Percentiles rank a stretch among this genome's conserved stretches.
Evolutionary conservation across 2,113 vertebrate genomes (phyloP).

Genomic region (Pogonocichla stellata): DNA sequence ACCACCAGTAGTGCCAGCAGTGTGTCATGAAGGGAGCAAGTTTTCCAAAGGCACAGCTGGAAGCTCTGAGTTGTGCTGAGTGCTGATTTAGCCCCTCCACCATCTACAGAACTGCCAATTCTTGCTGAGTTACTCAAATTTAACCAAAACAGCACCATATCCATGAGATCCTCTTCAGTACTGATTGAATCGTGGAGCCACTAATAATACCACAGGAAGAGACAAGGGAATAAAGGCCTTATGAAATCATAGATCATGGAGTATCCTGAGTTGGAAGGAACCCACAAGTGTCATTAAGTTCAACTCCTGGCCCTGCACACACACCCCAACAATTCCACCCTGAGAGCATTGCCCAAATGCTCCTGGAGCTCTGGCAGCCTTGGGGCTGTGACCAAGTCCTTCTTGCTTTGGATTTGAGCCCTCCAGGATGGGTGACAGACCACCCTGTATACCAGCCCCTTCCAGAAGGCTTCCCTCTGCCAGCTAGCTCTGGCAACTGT

Average conservation of each 20-base stretch:
- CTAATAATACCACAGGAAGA: not conserved
- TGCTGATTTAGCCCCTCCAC: not conserved
- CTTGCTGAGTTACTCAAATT: not conserved
- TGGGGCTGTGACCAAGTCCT: not conserved
- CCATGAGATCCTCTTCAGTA: not conserved
- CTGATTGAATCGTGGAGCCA: rapidly evolving
- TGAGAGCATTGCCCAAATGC: not conserved
- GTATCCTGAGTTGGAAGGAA: not conserved
- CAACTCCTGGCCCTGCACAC: not conserved
- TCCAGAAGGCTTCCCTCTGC: not conserved
- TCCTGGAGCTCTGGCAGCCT: not conserved
- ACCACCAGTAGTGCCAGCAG: rapidly evolving
- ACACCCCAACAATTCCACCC: not conserved
- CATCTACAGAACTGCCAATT: not conserved
- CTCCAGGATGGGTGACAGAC: not conserved
- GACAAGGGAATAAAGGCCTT: not conserved
- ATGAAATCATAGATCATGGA: not conserved
- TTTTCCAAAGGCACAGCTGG: not conserved
- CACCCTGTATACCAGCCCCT: not conserved
- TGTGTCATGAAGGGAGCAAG: not conserved
- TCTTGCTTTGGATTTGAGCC: not conserved
- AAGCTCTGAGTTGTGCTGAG: not conserved
- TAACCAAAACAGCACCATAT: rapidly evolving
- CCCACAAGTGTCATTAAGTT: not conserved
- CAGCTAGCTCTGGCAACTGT: not conserved